These are phyloP conservation scores for Poeciliopsis turneri DNA, from an alignment of 2,797 vertebrate genomes.

Conservation along the genomic window DNA sequence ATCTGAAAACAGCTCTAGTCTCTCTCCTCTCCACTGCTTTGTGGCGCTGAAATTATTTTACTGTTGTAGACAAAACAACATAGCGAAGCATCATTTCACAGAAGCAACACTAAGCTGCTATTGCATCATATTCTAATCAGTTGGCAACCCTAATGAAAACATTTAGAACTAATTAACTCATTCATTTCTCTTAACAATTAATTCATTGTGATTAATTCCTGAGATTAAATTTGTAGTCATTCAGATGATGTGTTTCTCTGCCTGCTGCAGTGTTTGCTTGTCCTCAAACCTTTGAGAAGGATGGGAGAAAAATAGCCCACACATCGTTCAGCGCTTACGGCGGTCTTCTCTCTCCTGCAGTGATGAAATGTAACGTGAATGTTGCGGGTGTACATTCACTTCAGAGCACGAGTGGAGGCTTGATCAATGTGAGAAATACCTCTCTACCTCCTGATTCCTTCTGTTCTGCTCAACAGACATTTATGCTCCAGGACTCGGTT, in stretches of 20 bases:
- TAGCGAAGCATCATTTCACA: too few species aligned
- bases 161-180: too few species aligned
- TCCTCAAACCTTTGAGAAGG: conserved; percentile 10
- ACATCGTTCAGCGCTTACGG: conserved; percentile 20
- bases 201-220: too few species aligned
- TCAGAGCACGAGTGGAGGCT: neutral
- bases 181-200: too few species aligned
- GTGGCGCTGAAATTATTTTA: too few species aligned
- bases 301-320: neutral
- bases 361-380: conserved; percentile 24
- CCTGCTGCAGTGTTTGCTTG: neutral
- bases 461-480: conserved; percentile 2
- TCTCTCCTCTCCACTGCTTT: too few species aligned
- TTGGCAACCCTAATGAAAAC: too few species aligned
- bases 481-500: conserved; percentile 10
- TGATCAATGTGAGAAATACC: conserved; percentile 11
- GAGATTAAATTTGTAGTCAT: neutral
- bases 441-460: neutral
- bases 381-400: conserved; percentile 8
- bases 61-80: too few species aligned
- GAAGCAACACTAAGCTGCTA: too few species aligned
- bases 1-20: too few species aligned
- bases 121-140: too few species aligned
- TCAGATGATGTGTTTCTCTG: neutral
- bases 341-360: conserved; percentile 16